Evolutionary conservation across 2,797 vertebrate species (phyloP).

Genomic region (Peromyscus nudipes): DNA sequence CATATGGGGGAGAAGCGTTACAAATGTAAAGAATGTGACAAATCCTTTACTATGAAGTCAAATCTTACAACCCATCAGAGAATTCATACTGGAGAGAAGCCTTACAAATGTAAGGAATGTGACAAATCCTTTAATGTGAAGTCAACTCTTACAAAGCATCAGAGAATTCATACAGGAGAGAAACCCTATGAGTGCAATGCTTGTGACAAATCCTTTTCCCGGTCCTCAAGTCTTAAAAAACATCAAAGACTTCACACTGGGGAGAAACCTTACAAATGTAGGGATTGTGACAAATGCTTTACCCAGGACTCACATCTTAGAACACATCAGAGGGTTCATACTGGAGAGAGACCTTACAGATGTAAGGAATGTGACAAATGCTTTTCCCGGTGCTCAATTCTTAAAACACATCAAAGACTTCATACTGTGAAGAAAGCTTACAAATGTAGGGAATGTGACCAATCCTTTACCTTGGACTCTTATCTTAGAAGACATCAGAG

Average conservation of each 20-base stretch:
- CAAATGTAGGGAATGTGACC: too few relatives aligned
- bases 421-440: neutral
- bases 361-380: neutral
- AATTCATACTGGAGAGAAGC: neutral
- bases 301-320: neutral
- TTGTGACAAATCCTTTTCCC: neutral
- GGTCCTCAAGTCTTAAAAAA: neutral
- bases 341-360: neutral
- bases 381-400: neutral
- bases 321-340: neutral
- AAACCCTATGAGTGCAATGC: too few relatives aligned
- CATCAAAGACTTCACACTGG: neutral
- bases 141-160: neutral
- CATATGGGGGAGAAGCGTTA: neutral
- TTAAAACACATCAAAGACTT: neutral
- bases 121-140: neutral
- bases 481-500: too few relatives aligned
- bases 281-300: neutral
- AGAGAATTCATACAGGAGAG: neutral
- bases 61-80: neutral
- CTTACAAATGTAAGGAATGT: neutral
- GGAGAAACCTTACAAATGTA: neutral
- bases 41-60: neutral
- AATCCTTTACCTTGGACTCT: too few relatives aligned
- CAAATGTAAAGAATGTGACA: neutral